Evolutionary conservation across 2,888 invertebrate species (phyloP).

Genomic region (Hesperia comma): DNA sequence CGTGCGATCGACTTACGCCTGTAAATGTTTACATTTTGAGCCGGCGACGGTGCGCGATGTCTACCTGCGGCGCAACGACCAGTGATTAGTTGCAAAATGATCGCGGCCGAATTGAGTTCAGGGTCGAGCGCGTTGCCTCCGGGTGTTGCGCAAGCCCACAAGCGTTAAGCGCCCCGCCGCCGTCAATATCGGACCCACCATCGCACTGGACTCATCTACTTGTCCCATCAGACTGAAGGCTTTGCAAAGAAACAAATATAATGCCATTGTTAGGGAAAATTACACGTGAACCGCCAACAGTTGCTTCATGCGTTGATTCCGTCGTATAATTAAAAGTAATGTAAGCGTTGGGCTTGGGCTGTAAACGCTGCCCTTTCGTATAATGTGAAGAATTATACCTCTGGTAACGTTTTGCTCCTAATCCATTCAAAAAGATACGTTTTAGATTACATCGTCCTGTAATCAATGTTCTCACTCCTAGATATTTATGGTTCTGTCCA

Average conservation of each 20-base stretch:
- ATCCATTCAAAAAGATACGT: neutral
- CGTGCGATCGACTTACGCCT: constrained; percentile 72
- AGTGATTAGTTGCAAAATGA: constrained; percentile 82
- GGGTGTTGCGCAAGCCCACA: constrained; percentile 73
- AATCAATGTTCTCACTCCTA: neutral
- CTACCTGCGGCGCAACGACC: constrained; percentile 59
- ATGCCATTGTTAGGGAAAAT: constrained; percentile 1
- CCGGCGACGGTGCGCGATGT: constrained; percentile 65
- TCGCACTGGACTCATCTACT: constrained; percentile 9
- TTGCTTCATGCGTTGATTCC: neutral
- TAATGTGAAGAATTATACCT: no score
- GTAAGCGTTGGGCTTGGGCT: neutral
- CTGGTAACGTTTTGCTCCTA: no score
- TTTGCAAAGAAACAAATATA: neutral
- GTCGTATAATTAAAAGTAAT: neutral
- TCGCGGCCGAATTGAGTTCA: constrained; percentile 80
- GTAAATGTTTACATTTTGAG: constrained; percentile 83
- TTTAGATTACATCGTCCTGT: neutral
- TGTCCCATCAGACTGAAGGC: constrained; percentile 1
- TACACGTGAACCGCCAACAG: neutral
- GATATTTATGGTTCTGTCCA: neutral
- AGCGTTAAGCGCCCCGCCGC: constrained; percentile 45
- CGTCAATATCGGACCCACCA: constrained; percentile 30
- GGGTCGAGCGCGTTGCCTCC: constrained; percentile 78
- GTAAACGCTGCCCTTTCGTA: no score